phyloP scores from a whole-genome alignment of 2,113 vertebrate genomes.

The Oxygymnocypris stewartii region DNA sequence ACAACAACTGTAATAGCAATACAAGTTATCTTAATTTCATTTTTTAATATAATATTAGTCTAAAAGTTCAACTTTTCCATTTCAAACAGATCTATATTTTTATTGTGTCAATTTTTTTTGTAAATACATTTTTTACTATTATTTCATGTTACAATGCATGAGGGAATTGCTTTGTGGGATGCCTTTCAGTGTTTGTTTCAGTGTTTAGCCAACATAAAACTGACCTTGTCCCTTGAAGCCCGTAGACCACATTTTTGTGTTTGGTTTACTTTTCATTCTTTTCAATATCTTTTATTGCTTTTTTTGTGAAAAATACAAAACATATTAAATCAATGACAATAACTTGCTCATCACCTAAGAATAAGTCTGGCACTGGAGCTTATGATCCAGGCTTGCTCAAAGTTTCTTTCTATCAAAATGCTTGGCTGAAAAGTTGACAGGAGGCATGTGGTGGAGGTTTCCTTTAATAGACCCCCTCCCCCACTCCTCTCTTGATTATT shows the following conservation, averaged over 20 bases:
- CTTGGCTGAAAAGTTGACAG: slow-evolving; percentile 42
- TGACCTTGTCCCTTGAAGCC: not conserved
- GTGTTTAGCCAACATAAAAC: not conserved
- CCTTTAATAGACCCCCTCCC: slow-evolving; percentile 41
- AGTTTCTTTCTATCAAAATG: slow-evolving; percentile 29
- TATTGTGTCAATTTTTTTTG: no score
- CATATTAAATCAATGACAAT: not conserved
- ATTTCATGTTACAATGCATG: not conserved
- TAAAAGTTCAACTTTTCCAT: not conserved
- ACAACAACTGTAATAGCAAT: no score
- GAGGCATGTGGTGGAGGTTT: slow-evolving; percentile 33
- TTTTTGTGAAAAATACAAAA: not conserved
- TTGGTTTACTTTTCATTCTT: not conserved
- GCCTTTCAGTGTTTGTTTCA: not conserved
- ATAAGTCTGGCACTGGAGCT: slow-evolving; percentile 12
- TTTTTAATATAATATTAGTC: no score
- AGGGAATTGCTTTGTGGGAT: not conserved
- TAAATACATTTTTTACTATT: not conserved
- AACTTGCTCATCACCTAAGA: slow-evolving; percentile 5
- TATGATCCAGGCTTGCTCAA: not conserved
- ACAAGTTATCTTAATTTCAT: no score
- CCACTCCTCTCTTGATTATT: slow-evolving; percentile 10
- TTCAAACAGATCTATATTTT: not conserved
- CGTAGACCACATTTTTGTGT: not conserved
- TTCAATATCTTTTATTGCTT: not conserved